A percentile compares a stretch with the other conserved stretches of the same genome.
phyloP scores from a whole-genome alignment of 2,888 invertebrate genomes.

The Phrixothrix hirtus region DNA sequence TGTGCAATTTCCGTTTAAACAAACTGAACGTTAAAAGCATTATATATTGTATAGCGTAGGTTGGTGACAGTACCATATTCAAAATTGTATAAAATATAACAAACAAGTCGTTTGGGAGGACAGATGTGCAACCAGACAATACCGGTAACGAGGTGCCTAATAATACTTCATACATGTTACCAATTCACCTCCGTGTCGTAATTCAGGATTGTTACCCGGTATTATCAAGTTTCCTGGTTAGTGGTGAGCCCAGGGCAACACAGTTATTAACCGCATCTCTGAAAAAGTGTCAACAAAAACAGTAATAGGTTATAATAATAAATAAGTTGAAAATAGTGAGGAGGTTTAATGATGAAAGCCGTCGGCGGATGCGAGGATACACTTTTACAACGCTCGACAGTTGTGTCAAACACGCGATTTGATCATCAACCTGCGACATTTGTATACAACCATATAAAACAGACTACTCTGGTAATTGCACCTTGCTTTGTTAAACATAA shows the following conservation, averaged over 20 bases:
- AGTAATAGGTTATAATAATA: slow-evolving; percentile 25
- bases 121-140: slow-evolving; percentile 51
- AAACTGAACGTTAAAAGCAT: no score
- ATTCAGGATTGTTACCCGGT: slow-evolving; percentile 11
- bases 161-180: slow-evolving; percentile 23
- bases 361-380: slow-evolving; percentile 37
- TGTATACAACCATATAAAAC: slow-evolving; percentile 25
- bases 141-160: slow-evolving; percentile 52
- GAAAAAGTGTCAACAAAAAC: slow-evolving; percentile 30
- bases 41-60: slow-evolving; percentile 19
- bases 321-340: slow-evolving; percentile 32
- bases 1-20: not conserved
- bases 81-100: slow-evolving; percentile 44
- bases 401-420: slow-evolving; percentile 42
- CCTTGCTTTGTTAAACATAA: slow-evolving; percentile 25
- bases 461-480: slow-evolving; percentile 25
- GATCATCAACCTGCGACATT: slow-evolving; percentile 42
- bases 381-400: slow-evolving; percentile 36
- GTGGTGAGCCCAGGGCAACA: slow-evolving; percentile 10
- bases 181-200: slow-evolving; percentile 25
- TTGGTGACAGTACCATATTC: slow-evolving; percentile 20
- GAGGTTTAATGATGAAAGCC: slow-evolving; percentile 37
- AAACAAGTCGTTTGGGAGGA: slow-evolving; percentile 48
- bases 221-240: slow-evolving; percentile 25
- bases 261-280: slow-evolving; percentile 23